phyloP scores from a whole-genome alignment of 2,888 invertebrate genomes.

The Trachelus troglodyta region DNA sequence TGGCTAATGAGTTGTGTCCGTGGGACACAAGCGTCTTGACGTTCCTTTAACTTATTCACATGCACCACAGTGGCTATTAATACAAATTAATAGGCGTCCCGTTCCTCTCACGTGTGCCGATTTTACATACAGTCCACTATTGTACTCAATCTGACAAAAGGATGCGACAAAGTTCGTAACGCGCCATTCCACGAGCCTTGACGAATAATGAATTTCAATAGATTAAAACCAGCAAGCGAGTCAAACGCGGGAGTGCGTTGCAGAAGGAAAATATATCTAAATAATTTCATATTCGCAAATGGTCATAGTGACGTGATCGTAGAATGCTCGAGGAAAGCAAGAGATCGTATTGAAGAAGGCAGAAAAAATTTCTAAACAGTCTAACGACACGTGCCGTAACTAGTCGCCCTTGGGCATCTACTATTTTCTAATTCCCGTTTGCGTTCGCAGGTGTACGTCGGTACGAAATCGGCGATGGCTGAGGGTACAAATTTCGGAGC shows the following conservation, averaged over 20 bases:
- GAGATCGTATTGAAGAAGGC: not conserved
- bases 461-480: constrained; percentile 58
- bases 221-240: not conserved
- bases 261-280: not conserved
- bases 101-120: not conserved
- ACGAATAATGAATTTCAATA: not conserved
- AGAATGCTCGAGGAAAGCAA: not conserved
- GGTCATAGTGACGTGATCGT: not conserved
- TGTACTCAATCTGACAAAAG: not conserved
- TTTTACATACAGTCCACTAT: not conserved
- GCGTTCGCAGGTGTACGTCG: constrained; percentile 59
- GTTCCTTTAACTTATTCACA: constrained; percentile 1
- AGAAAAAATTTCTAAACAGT: not conserved
- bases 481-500: constrained; percentile 59
- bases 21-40: not conserved
- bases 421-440: not conserved
- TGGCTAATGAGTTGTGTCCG: constrained; percentile 28
- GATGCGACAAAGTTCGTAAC: not conserved
- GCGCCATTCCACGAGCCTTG: not conserved
- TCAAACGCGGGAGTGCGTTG: not conserved
- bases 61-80: constrained; percentile 2
- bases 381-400: not conserved
- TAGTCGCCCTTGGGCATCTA: not conserved
- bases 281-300: not conserved
- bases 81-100: not conserved